Conservation (phyloP, 53 echinoderm and acorn worm species). For the Temnopleurus reevesii region DNA sequence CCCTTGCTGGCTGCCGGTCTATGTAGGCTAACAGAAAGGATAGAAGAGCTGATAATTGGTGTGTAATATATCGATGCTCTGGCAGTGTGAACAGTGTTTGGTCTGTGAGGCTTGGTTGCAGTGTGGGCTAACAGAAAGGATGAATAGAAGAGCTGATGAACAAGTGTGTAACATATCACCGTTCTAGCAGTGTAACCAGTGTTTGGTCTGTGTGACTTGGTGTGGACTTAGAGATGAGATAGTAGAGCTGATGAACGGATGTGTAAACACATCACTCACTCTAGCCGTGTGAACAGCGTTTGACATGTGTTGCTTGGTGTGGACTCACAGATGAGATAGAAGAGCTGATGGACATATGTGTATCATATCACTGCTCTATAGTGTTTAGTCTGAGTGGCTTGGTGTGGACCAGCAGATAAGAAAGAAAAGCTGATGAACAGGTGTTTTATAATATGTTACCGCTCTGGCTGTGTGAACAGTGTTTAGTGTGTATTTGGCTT, state of each 20-base stretch:
- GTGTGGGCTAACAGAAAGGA: conserved; percentile 82
- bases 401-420: too few species aligned
- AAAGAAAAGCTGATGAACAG: too few species aligned
- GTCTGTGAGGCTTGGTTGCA: conserved; percentile 61
- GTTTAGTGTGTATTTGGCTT: too few species aligned
- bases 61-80: conserved; percentile 64
- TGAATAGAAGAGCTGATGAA: conserved; percentile 57
- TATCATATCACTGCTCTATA: too few species aligned
- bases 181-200: too few species aligned
- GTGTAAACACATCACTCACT: conserved; percentile 64
- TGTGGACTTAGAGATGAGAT: conserved; percentile 68
- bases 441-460: too few species aligned
- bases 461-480: too few species aligned
- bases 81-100: conserved; percentile 57
- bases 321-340: conserved; percentile 76
- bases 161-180: conserved; percentile 70
- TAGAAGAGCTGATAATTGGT: conserved; percentile 68
- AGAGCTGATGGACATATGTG: conserved; percentile 67
- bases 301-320: conserved; percentile 64
- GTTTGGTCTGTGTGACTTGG: too few species aligned
- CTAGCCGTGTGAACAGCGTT: conserved; percentile 60
- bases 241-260: conserved; percentile 68
- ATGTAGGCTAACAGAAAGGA: conserved; percentile 69
- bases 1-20: too few species aligned
- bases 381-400: not conserved